These are phyloP conservation scores for Cyrtodaria siliqua DNA, from an alignment of 2,888 invertebrate genomes.

Conservation along the genomic window DNA sequence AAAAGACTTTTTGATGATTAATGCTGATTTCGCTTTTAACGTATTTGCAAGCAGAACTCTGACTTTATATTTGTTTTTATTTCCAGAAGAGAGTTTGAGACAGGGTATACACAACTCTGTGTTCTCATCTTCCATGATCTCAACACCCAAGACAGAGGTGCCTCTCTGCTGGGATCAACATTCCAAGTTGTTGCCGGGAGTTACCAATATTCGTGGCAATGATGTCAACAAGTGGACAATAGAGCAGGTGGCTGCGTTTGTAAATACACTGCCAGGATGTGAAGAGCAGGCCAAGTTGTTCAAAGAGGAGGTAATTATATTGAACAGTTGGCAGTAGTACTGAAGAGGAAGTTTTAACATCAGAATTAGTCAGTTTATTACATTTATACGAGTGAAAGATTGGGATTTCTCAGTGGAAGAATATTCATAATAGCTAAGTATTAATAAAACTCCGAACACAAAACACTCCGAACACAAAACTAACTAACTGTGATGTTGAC, in stretches of 20 bases:
- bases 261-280: constrained; percentile 88
- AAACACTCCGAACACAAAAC: too few relatives aligned
- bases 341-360: too few relatives aligned
- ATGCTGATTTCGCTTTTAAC: too few relatives aligned
- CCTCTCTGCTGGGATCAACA: constrained; percentile 89
- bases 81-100: constrained; percentile 67
- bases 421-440: too few relatives aligned
- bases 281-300: constrained; percentile 78
- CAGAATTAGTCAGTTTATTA: too few relatives aligned
- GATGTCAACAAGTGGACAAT: constrained; percentile 90
- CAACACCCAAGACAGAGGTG: constrained; percentile 79
- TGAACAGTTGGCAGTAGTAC: too few relatives aligned
- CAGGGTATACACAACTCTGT: constrained; percentile 87
- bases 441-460: too few relatives aligned
- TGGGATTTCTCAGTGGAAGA: too few relatives aligned
- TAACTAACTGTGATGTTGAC: too few relatives aligned
- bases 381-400: too few relatives aligned
- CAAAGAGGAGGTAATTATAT: constrained; percentile 81
- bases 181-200: constrained; percentile 88
- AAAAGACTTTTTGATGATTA: too few relatives aligned
- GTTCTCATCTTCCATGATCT: constrained; percentile 84
- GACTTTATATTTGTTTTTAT: background rate
- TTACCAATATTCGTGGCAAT: constrained; percentile 76
- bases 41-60: too few relatives aligned
- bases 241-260: constrained; percentile 89